Evolutionary conservation across 2,113 vertebrate species (phyloP), one percentile per base, ranked within the genome.

Genomic region (Ctenomys sociabilis): DNA sequence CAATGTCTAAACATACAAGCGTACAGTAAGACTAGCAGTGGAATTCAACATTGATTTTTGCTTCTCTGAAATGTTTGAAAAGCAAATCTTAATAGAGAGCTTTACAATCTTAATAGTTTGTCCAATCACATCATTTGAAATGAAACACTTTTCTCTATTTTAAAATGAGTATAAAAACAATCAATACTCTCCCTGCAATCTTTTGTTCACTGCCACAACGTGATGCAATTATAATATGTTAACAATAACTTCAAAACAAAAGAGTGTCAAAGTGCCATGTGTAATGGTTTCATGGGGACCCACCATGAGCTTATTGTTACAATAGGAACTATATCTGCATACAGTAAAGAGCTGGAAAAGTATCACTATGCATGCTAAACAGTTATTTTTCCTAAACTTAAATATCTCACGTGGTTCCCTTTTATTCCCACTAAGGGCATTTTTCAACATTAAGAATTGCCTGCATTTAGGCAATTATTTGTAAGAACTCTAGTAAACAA

Each of bases 61-160:
- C 92, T 96, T 96, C 59, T 92, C 52, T 64, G 90, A 91, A 95
- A 57, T 19, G 89, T 73, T 86, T 86, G 84, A 86, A 95, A 90
- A 85, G 45, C 66, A 95, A 96, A 93, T 93, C 78, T 92, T 86
- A 94, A 77, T 7, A 75, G 86, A 89, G 43, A 95, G 85, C 49
- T 95, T 94, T 93, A 85, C 70, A 83, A 84, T 86, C 80, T 81
- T 87, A 98, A 89, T 63, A 96, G 80, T 92, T 96, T 97, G 91
- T 64, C 86, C 97, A 96, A 94, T 97, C 81, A 96, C 64, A 97
- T 94, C 75, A 96, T 77, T 95, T 97, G 89, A 57, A 95, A 91
- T 91, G 81, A 5, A 89, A 97, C 43, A 61, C 57, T 94, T 95
- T 63, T 73, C 73, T 90, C 64, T 90, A 90, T 61, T 95, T 92